A percentile compares a stretch with the other conserved stretches of the same genome.
Conservation (phyloP, 2,888 invertebrate genomes). For the Nebria brevicollis region DNA sequence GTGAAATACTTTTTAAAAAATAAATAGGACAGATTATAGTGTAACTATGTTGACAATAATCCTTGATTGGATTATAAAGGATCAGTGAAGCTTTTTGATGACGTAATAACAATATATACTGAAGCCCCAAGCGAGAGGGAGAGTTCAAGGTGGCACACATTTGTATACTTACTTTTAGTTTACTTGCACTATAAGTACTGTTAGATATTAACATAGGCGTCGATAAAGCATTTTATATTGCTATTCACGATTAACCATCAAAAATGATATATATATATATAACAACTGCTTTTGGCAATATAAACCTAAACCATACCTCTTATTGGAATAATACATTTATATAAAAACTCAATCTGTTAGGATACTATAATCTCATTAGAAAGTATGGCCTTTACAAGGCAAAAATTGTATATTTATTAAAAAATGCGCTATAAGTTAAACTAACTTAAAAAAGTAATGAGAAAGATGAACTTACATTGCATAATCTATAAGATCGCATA, state of each 20-base stretch:
- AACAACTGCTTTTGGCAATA: no score
- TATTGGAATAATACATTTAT: no score
- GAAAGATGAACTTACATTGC: no score
- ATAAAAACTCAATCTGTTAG: no score
- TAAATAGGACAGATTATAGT: constrained; percentile 15
- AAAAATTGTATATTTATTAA: no score
- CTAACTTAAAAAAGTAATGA: no score
- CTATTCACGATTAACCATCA: neutral
- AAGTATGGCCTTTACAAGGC: no score
- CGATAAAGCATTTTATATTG: neutral
- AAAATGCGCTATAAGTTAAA: no score
- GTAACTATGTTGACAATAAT: constrained; percentile 18
- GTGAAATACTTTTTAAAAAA: neutral
- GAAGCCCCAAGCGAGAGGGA: constrained; percentile 51
- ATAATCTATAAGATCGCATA: no score
- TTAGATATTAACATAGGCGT: constrained; percentile 10
- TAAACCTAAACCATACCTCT: no score
- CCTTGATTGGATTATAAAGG: constrained; percentile 41
- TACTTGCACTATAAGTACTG: constrained; percentile 26
- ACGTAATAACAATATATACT: constrained; percentile 49
- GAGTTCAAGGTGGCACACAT: constrained; percentile 57
- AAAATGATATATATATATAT: no score
- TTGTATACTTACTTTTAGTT: constrained; percentile 40
- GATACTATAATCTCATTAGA: no score
- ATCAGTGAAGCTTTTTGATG: constrained; percentile 45